Evolutionary conservation across 2,113 vertebrate genomes (phyloP).

Genomic region (Aphyosemion australe): DNA sequence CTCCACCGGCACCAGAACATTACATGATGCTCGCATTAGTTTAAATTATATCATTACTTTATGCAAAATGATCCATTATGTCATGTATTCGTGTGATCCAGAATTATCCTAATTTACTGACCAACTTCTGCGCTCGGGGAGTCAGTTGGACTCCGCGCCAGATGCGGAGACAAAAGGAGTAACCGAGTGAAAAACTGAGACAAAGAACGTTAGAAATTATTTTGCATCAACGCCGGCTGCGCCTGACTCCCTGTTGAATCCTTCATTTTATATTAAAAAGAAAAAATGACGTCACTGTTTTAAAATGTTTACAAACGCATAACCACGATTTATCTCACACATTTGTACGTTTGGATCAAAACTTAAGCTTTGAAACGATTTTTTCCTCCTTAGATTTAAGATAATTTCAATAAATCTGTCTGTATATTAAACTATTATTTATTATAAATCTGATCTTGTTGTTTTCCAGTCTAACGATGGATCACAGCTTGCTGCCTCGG

Average conservation of each 20-base stretch:
- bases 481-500: constrained; percentile 80
- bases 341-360: no score
- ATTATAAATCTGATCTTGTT: constrained; percentile 1
- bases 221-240: constrained; percentile 43
- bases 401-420: no score
- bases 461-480: constrained; percentile 78
- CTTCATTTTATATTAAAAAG: neutral
- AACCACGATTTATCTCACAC: no score
- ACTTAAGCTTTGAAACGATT: no score
- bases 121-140: constrained; percentile 53
- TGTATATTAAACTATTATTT: no score
- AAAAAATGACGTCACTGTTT: neutral
- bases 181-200: constrained; percentile 73
- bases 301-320: neutral
- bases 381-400: no score
- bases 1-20: no score
- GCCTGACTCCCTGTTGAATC: constrained; percentile 8
- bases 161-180: constrained; percentile 80
- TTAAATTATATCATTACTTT: neutral
- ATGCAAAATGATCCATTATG: no score
- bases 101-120: constrained; percentile 22
- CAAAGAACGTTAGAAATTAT: constrained; percentile 70
- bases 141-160: constrained; percentile 65
- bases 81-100: neutral
- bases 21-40: no score